phyloP scores from a whole-genome alignment of 2,888 invertebrate genomes.

The Polymixis flavicincta region DNA sequence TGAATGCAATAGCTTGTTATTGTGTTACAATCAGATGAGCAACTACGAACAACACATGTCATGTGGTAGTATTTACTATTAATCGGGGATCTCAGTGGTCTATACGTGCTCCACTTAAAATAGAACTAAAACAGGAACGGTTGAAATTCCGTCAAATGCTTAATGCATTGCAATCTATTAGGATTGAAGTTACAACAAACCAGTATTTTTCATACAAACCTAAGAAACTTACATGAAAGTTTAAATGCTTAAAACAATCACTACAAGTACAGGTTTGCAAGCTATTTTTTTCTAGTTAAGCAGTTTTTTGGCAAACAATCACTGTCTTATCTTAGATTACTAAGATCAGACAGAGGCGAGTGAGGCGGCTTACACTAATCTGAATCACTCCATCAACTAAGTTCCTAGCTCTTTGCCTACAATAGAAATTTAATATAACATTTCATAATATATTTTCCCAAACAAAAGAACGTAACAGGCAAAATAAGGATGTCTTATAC shows the following conservation, averaged over 20 bases:
- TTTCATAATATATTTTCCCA: not conserved
- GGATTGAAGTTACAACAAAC: not conserved
- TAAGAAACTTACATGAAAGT: not conserved
- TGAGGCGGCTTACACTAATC: not conserved
- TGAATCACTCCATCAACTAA: not conserved
- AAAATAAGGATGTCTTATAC: constrained; percentile 5
- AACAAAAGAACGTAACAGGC: not conserved
- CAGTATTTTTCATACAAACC: not conserved
- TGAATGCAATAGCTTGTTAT: not conserved
- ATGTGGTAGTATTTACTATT: not conserved
- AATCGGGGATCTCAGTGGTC: not conserved
- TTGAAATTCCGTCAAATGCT: too few species aligned
- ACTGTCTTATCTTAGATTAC: not conserved
- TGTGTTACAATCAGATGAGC: not conserved
- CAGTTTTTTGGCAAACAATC: too few species aligned
- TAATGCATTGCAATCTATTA: too few species aligned
- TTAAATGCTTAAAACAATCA: not conserved
- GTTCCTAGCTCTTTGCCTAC: not conserved
- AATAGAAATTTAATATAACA: not conserved
- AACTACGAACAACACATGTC: not conserved
- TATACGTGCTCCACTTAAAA: not conserved
- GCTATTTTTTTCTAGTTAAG: too few species aligned
- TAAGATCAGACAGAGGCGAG: too few species aligned
- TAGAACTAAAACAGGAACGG: too few species aligned
- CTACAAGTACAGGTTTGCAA: too few species aligned